These are phyloP conservation scores for Sylvia atricapilla DNA, from an alignment of 2,113 vertebrate species.

Conservation along the genomic window DNA sequence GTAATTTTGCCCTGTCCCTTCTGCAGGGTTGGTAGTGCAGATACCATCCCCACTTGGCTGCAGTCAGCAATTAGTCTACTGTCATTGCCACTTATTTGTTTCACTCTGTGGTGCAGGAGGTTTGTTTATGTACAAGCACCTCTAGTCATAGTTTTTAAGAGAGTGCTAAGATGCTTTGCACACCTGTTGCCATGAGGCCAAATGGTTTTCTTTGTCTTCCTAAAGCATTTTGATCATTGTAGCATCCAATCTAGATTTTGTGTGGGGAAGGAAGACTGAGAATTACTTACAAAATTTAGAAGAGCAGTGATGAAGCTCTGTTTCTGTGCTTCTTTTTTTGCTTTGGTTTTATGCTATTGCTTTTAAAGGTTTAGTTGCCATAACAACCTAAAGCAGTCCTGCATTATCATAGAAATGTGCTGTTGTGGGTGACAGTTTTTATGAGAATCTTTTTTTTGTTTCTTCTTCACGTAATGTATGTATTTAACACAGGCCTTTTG, in stretches of 20 bases:
- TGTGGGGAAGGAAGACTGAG: not conserved
- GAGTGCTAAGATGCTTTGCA: not conserved
- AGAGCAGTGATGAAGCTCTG: not conserved
- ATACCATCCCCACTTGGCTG: not conserved
- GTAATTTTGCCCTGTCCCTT: not conserved
- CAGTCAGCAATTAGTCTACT: not conserved
- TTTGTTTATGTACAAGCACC: not conserved
- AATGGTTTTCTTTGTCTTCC: not conserved
- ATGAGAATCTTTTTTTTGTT: not conserved
- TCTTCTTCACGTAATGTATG: not conserved
- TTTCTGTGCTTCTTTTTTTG: not conserved
- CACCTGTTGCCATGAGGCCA: not conserved
- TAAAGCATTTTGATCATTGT: not conserved
- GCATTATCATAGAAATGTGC: conserved; percentile 57
- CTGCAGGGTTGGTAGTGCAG: not conserved
- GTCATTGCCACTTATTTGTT: not conserved
- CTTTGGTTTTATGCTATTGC: conserved; percentile 46
- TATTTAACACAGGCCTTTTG: conserved; percentile 3
- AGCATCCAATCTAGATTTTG: not conserved
- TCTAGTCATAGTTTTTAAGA: not conserved
- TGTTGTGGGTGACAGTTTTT: conserved; percentile 46
- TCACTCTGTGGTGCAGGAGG: not conserved
- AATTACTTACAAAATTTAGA: not conserved
- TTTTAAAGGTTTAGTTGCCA: conserved; percentile 61
- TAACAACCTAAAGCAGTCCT: conserved; percentile 51